These are phyloP conservation scores for Microplitis deprimator DNA, from an alignment of 2,888 invertebrate species.

Conservation along the genomic window DNA sequence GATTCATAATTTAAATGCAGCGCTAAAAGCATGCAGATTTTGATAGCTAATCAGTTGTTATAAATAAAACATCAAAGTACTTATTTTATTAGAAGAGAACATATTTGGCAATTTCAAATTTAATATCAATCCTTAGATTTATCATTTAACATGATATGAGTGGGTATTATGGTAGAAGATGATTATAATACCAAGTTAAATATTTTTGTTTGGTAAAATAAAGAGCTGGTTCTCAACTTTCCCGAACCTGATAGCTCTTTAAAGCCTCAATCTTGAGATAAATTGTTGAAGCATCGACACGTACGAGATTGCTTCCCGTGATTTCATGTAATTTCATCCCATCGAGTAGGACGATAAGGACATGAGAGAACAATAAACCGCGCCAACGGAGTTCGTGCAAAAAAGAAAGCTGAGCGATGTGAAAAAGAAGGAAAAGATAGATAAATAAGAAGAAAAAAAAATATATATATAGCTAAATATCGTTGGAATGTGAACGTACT, in stretches of 20 bases:
- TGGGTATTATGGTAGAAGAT: neutral
- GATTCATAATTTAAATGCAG: no score
- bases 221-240: neutral
- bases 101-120: no score
- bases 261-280: constrained; percentile 21
- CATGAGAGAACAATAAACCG: constrained; percentile 16
- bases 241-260: constrained; percentile 1
- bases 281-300: constrained; percentile 29
- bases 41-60: neutral
- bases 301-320: constrained; percentile 14
- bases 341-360: neutral
- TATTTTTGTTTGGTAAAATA: neutral
- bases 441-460: neutral
- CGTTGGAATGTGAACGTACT: constrained; percentile 29
- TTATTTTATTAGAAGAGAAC: no score
- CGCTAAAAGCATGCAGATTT: neutral
- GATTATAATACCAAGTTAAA: constrained; percentile 1
- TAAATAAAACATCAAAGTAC: no score
- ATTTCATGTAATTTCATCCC: constrained; percentile 30
- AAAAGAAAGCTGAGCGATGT: neutral
- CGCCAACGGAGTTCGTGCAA: neutral
- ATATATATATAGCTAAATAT: neutral
- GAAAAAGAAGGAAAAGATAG: constrained; percentile 8
- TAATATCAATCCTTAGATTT: no score
- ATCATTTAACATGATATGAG: neutral